Conservation (phyloP, 2,797 vertebrate genomes). For the Pseudochaenichthys georgianus region DNA sequence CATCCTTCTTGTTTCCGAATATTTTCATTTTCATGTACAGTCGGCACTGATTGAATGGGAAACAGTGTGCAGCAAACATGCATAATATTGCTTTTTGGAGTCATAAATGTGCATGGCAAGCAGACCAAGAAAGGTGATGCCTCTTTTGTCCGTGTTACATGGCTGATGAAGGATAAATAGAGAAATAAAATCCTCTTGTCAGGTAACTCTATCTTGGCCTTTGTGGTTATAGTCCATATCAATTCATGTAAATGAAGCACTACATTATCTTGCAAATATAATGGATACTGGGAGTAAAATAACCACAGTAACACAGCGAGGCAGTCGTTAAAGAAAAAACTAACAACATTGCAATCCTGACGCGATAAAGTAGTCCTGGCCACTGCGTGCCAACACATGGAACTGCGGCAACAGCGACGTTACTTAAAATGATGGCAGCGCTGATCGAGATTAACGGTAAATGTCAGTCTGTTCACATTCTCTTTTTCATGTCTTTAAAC, state of each 20-base stretch:
- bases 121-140: constrained; percentile 63
- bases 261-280: constrained; percentile 57
- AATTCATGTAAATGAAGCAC: constrained; percentile 68
- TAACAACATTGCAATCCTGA: too few species aligned
- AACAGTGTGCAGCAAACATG: constrained; percentile 50
- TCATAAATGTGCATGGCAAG: constrained; percentile 64
- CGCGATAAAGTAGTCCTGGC: too few species aligned
- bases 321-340: too few species aligned
- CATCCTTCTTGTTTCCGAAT: constrained; percentile 4
- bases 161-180: constrained; percentile 70
- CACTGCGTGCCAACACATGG: too few species aligned
- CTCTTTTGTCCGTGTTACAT: constrained; percentile 55
- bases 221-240: constrained; percentile 74
- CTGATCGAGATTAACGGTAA: too few species aligned
- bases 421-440: too few species aligned
- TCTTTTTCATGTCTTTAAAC: too few species aligned
- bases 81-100: constrained; percentile 24
- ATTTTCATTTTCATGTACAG: constrained; percentile 13
- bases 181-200: constrained; percentile 64
- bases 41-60: constrained; percentile 18
- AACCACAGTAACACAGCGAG: constrained; percentile 2
- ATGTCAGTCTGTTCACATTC: too few species aligned
- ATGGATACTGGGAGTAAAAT: constrained; percentile 23
- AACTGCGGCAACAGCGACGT: too few species aligned
- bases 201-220: constrained; percentile 70